Percentiles rank a stretch among this genome's conserved stretches.
phyloP scores from a whole-genome alignment of 2,797 vertebrate genomes.

The Hydrophis major region DNA sequence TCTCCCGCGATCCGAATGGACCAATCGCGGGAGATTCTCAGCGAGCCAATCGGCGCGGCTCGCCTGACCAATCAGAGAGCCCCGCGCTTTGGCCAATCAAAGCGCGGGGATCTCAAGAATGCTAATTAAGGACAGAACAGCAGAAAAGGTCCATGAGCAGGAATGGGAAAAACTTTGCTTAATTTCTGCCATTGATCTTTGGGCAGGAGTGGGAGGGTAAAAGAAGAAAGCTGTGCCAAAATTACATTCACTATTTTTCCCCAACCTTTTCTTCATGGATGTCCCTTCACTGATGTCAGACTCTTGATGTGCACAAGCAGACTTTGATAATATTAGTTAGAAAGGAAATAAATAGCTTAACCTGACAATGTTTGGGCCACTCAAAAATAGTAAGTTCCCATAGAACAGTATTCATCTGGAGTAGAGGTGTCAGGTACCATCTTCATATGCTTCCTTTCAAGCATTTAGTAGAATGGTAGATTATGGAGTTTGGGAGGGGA shows the following conservation, averaged over 20 bases:
- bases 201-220: no score
- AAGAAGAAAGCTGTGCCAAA: background rate
- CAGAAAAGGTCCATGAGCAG: background rate
- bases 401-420: background rate
- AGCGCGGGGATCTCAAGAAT: no score
- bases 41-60: no score
- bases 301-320: background rate
- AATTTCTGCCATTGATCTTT: background rate
- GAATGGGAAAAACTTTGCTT: background rate
- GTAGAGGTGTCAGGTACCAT: background rate
- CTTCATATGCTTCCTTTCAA: background rate
- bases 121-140: no score
- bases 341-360: background rate
- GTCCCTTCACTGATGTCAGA: background rate
- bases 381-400: background rate
- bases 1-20: no score
- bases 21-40: no score
- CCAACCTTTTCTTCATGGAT: background rate
- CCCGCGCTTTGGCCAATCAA: no score
- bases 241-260: background rate
- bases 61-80: no score
- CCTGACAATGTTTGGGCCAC: background rate
- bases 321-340: background rate
- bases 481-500: background rate
- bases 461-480: background rate